Evolutionary conservation across 2,888 invertebrate species (phyloP).

Genomic region (Axea sp.): DNA sequence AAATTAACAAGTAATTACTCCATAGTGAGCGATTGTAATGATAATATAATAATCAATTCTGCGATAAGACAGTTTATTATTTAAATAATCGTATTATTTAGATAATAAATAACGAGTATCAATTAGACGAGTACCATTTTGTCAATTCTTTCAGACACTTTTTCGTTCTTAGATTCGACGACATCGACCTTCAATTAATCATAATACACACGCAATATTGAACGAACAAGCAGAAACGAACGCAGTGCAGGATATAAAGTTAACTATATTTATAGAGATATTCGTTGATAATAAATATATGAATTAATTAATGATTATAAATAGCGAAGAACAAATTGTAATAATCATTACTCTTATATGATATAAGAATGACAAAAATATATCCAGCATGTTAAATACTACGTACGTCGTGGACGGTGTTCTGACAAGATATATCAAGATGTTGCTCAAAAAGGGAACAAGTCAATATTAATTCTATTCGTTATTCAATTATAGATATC

Average conservation of each 20-base stretch:
- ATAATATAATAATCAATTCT: conserved; percentile 13
- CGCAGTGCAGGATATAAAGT: conserved; percentile 72
- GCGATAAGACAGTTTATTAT: conserved; percentile 12
- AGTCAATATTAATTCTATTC: conserved; percentile 8
- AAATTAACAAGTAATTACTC: conserved; percentile 19
- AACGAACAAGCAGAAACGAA: conserved; percentile 54
- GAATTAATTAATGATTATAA: conserved; percentile 57
- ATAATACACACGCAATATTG: conserved; percentile 31
- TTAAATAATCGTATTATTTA: conserved; percentile 20
- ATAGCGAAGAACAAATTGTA: conserved; percentile 30
- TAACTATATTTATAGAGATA: conserved; percentile 78
- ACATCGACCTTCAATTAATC: conserved; percentile 49
- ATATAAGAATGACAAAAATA: conserved; percentile 53
- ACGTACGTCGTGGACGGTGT: conserved; percentile 39
- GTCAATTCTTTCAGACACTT: conserved; percentile 1
- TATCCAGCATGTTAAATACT: conserved; percentile 49
- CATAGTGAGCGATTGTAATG: conserved; percentile 34
- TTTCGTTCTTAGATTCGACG: conserved; percentile 43
- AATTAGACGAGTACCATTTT: conserved; percentile 4
- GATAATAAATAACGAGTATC: conserved; percentile 14
- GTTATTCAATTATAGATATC: too few species aligned
- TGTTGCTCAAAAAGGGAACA: conserved; percentile 35
- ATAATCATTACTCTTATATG: conserved; percentile 43
- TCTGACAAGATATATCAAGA: conserved; percentile 25
- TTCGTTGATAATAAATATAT: conserved; percentile 64